Conservation (phyloP, 1,140 invertebrate genomes). For the Bombyx mori region DNA sequence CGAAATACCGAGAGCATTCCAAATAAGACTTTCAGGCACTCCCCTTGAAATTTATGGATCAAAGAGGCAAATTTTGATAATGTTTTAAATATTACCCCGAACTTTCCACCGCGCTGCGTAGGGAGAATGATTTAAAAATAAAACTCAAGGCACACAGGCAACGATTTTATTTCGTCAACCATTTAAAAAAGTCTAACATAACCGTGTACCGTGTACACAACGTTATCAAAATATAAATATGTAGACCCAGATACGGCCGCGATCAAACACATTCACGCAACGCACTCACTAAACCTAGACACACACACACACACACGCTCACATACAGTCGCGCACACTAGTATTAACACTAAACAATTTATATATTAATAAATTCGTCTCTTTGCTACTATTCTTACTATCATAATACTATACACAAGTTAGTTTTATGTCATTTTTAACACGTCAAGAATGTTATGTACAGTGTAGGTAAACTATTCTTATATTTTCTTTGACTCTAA, state of each 20-base stretch:
- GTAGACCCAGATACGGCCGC: conserved; percentile 14
- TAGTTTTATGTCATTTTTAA: too few relatives aligned
- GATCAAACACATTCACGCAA: conserved; percentile 13
- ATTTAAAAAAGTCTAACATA: conserved; percentile 19
- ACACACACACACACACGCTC: conserved; percentile 8
- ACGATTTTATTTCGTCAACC: conserved; percentile 21
- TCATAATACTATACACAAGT: background rate
- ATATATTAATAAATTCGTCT: conserved; percentile 43
- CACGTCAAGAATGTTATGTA: too few relatives aligned
- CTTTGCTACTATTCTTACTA: conserved; percentile 3
- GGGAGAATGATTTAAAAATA: too few relatives aligned
- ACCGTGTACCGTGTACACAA: conserved; percentile 17
- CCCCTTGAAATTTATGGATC: background rate
- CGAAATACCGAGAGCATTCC: too few relatives aligned
- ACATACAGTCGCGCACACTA: conserved; percentile 2
- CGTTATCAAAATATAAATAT: conserved; percentile 28
- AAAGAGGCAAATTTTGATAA: too few relatives aligned
- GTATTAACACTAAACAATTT: conserved; percentile 12
- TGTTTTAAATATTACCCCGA: too few relatives aligned
- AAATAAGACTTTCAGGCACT: too few relatives aligned
- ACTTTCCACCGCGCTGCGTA: too few relatives aligned
- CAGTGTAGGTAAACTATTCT: too few relatives aligned
- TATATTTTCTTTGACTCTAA: too few relatives aligned
- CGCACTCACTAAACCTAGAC: background rate
- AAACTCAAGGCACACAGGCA: background rate